Percentiles rank a stretch among this genome's conserved stretches.
These are phyloP conservation scores for Rhinella marina DNA, from an alignment of 2,797 vertebrate genomes.

Conservation along the genomic window DNA sequence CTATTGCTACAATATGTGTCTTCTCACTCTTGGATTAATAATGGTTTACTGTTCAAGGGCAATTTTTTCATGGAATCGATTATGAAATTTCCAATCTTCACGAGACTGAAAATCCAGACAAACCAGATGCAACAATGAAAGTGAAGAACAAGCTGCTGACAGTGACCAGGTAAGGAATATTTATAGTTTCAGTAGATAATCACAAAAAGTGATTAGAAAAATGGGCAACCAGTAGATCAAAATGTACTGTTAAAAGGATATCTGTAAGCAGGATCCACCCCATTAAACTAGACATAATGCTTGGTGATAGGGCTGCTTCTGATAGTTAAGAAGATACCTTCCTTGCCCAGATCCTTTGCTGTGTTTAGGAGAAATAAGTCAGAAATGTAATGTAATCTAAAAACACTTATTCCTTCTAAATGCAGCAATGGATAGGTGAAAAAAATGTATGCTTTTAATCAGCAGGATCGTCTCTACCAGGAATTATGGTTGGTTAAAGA, in stretches of 20 bases:
- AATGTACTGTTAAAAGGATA: neutral
- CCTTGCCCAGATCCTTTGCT: too few species aligned
- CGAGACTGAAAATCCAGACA: conserved; percentile 73
- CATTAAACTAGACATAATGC: too few species aligned
- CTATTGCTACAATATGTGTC: too few species aligned
- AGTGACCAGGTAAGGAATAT: conserved; percentile 82
- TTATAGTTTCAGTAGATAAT: neutral
- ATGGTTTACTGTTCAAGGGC: conserved; percentile 72
- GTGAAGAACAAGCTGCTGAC: conserved; percentile 82
- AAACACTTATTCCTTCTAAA: too few species aligned
- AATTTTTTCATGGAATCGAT: conserved; percentile 84
- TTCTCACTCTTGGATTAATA: neutral
- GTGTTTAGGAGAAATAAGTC: too few species aligned
- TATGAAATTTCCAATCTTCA: conserved; percentile 80
- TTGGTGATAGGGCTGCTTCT: too few species aligned
- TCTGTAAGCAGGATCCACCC: neutral
- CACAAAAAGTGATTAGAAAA: neutral
- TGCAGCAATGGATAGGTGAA: too few species aligned
- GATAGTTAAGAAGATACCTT: too few species aligned
- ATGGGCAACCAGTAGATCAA: neutral
- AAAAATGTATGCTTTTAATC: too few species aligned
- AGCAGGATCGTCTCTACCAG: too few species aligned
- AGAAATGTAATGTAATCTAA: too few species aligned
- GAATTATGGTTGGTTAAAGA: too few species aligned
- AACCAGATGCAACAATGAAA: conserved; percentile 82